phyloP scores from a whole-genome alignment of 2,888 invertebrate species.

The Ormyrus labotus region DNA sequence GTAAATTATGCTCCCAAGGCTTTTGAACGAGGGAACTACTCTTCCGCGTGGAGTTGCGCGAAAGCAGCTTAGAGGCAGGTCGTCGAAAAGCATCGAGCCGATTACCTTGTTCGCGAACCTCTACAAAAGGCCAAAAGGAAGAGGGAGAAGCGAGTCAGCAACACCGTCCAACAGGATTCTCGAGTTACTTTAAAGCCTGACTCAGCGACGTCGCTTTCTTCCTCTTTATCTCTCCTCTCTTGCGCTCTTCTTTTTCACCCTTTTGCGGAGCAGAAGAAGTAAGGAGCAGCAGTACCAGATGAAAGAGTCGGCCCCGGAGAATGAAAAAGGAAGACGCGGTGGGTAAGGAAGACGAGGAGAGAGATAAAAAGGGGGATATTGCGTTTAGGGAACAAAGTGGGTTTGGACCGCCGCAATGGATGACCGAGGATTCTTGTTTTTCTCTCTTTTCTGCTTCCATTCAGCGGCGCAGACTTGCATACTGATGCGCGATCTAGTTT shows the following conservation, averaged over 20 bases:
- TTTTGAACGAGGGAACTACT: background rate
- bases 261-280: conserved; percentile 37
- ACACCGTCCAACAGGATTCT: conserved; percentile 40
- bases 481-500: too few relatives aligned
- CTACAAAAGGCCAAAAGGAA: conserved; percentile 23
- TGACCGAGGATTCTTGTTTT: background rate
- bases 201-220: conserved; percentile 36
- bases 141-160: conserved; percentile 47
- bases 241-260: conserved; percentile 8
- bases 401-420: conserved; percentile 1
- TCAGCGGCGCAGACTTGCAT: too few relatives aligned
- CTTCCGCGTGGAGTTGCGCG: background rate
- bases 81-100: conserved; percentile 45
- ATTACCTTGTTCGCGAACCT: conserved; percentile 36
- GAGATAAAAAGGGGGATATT: conserved; percentile 7
- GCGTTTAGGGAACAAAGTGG: conserved; percentile 48
- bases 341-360: too few relatives aligned
- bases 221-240: conserved; percentile 21
- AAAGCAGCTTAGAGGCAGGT: background rate
- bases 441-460: background rate
- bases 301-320: conserved; percentile 31
- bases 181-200: conserved; percentile 47
- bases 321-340: conserved; percentile 19
- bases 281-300: conserved; percentile 39
- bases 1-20: too few relatives aligned